Conservation (phyloP, 2,888 invertebrate species). For the Limulus polyphemus region DNA sequence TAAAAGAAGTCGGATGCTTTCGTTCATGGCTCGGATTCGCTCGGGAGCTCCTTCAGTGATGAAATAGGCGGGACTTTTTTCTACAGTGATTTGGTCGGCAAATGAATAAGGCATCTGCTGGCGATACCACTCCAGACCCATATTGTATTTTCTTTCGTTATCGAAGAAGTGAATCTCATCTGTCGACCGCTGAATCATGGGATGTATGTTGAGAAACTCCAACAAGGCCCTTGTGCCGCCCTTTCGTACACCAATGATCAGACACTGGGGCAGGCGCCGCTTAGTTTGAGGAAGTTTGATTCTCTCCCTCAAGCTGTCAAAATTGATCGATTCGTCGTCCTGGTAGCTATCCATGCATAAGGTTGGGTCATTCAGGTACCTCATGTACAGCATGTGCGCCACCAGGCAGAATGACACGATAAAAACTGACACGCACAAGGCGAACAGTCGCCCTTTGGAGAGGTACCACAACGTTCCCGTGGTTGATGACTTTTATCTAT, state of each 20-base stretch:
- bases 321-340: no score
- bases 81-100: slow-evolving; percentile 83
- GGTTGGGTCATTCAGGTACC: no score
- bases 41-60: slow-evolving; percentile 92
- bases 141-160: slow-evolving; percentile 61
- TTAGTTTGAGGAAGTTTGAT: slow-evolving; percentile 18
- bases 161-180: slow-evolving; percentile 97
- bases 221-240: slow-evolving; percentile 38
- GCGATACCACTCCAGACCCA: slow-evolving; percentile 89
- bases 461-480: no score
- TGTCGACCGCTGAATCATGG: slow-evolving; percentile 74
- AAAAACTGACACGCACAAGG: no score
- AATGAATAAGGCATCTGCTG: slow-evolving; percentile 88
- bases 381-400: no score
- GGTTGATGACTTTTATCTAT: no score
- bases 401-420: no score
- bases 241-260: slow-evolving; percentile 39
- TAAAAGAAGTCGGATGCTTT: slow-evolving; percentile 73
- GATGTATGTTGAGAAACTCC: slow-evolving; percentile 34
- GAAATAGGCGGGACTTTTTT: slow-evolving; percentile 97
- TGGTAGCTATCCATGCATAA: no score
- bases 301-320: no score
- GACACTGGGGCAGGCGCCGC: slow-evolving; percentile 35
- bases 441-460: no score
- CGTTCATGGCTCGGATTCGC: slow-evolving; percentile 85